Evolutionary conservation across 2,113 vertebrate species (phyloP).

Genomic region (Cettia cetti): DNA sequence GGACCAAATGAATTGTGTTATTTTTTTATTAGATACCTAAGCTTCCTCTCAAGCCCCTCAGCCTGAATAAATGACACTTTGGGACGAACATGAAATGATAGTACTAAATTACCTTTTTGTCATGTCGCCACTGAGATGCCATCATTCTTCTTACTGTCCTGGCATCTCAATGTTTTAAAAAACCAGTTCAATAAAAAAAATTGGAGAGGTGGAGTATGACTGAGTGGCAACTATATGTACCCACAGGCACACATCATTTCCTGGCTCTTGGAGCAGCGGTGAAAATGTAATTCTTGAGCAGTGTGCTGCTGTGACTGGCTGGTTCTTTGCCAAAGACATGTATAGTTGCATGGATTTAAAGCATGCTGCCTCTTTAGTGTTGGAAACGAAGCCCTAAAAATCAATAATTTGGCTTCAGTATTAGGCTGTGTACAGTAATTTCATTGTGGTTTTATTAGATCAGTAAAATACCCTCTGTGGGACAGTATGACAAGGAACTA

Average conservation of each 20-base stretch:
- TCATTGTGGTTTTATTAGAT: constrained; percentile 64
- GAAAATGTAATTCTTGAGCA: constrained; percentile 29
- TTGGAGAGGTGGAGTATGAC: constrained; percentile 51
- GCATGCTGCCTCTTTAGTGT: constrained; percentile 9
- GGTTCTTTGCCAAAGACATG: constrained; percentile 25
- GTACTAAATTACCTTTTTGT: not conserved
- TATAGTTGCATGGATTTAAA: constrained; percentile 45
- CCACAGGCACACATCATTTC: constrained; percentile 13
- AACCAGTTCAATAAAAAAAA: constrained; percentile 28
- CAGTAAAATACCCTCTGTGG: constrained; percentile 47
- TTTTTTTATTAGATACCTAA: not conserved
- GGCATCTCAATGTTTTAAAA: not conserved
- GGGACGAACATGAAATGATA: not conserved
- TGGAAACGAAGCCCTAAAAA: constrained; percentile 50
- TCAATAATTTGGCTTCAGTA: constrained; percentile 57
- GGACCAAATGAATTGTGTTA: not conserved
- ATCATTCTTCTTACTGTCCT: not conserved
- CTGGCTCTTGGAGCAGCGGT: not conserved
- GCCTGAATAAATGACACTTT: not conserved
- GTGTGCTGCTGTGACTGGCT: constrained; percentile 1
- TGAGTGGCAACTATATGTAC: constrained; percentile 38
- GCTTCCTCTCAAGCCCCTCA: not conserved
- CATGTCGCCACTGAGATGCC: not conserved
- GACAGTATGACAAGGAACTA: constrained; percentile 38
- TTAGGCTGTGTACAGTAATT: constrained; percentile 57